Conservation (phyloP, 2,797 vertebrate genomes). For the Pseudochirops corinnae region DNA sequence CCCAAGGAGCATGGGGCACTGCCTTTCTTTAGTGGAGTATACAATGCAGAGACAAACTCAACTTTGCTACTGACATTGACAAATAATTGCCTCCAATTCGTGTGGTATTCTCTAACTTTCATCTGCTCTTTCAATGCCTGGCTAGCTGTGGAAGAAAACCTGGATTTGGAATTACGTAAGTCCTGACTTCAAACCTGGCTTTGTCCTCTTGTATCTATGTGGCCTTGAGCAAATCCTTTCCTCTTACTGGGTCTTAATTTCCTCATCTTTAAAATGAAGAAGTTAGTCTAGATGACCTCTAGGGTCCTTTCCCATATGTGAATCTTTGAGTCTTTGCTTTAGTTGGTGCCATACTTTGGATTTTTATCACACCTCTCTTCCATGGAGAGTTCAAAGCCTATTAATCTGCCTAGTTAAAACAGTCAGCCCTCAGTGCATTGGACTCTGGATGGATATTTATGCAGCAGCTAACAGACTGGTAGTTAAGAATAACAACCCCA, state of each 20-base stretch:
- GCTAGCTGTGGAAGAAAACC: background rate
- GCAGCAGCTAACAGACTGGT: slow-evolving; percentile 9
- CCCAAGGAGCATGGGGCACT: background rate
- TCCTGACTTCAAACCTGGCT: slow-evolving; percentile 29
- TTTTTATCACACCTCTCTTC: slow-evolving; percentile 26
- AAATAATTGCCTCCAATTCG: background rate
- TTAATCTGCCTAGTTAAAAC: slow-evolving; percentile 1
- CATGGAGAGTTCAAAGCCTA: background rate
- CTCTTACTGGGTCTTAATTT: background rate
- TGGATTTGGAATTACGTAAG: slow-evolving; percentile 16
- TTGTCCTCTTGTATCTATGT: background rate
- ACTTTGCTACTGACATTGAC: background rate
- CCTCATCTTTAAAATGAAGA: background rate
- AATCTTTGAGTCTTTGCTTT: slow-evolving; percentile 10
- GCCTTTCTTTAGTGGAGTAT: background rate
- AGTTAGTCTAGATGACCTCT: background rate
- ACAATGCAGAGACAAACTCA: background rate
- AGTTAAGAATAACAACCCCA: slow-evolving; percentile 23
- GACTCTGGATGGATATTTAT: background rate
- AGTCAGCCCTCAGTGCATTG: background rate
- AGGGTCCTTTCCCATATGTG: background rate
- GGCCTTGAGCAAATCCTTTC: background rate
- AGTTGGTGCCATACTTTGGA: slow-evolving; percentile 10
- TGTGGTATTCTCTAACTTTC: background rate
- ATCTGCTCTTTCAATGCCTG: background rate